phyloP scores from a whole-genome alignment of 30 jellyfish, hydroid and myxozoan species.

The Cassiopea xamachana region DNA sequence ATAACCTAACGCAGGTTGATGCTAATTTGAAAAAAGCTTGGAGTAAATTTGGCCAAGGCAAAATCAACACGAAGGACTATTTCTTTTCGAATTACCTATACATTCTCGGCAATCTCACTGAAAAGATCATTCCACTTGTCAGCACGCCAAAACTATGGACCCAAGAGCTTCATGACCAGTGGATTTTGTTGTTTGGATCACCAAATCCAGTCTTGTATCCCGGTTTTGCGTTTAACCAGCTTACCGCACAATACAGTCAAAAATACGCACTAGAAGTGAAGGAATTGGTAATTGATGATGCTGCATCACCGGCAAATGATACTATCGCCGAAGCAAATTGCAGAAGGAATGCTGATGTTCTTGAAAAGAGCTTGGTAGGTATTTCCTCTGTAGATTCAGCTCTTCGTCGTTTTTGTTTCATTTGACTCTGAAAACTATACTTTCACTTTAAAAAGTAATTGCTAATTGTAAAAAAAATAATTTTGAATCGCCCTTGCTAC shows the following conservation, averaged over 20 bases:
- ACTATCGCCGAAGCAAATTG: constrained; percentile 15
- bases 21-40: constrained; percentile 49
- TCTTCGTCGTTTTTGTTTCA: too few species aligned
- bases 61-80: neutral
- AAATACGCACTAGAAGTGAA: constrained; percentile 29
- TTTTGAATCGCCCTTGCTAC: too few species aligned
- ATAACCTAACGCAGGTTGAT: constrained; percentile 25
- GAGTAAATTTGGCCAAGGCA: constrained; percentile 58
- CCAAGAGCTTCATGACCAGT: constrained; percentile 51
- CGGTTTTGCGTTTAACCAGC: constrained; percentile 49
- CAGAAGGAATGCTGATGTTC: neutral
- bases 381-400: neutral
- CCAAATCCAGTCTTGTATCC: constrained; percentile 63
- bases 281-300: neutral
- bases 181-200: constrained; percentile 62
- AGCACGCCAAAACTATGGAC: constrained; percentile 65
- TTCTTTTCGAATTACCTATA: constrained; percentile 47
- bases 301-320: neutral
- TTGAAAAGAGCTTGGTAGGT: constrained; percentile 35
- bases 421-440: neutral
- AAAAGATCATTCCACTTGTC: constrained; percentile 33
- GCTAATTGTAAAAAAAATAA: too few species aligned
- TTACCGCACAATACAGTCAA: constrained; percentile 38
- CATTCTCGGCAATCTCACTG: constrained; percentile 52
- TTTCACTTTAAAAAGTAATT: neutral